Base-by-base conservation (phyloP, 2,888 invertebrate genomes). In the Drosophila setosimentum region DNA sequence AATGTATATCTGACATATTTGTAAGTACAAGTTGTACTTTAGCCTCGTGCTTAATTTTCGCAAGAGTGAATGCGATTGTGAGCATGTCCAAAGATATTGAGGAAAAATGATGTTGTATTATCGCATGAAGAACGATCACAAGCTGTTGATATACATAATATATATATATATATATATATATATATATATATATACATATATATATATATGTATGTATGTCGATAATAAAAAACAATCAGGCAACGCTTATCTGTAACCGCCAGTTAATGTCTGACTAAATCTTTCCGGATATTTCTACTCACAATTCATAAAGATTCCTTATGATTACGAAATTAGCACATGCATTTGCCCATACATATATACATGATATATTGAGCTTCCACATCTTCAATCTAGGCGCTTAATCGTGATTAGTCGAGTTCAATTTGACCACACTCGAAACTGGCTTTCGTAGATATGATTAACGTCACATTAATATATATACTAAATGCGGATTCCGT, bases 381-480 rank as follows among this genome's bases (percentile, higher is more conserved):
- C 33, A 32, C 54, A 55, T 54, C 33, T 68, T 33, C 21, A 30
- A 51, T 18, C 21, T 18, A 18, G 53, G 45, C 60, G 13, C 2
- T 60, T 73, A 73, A 83, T 74, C 87, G 67, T 67, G 74, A 57
- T 77, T 57, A 78, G 30, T 54, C 24, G 33, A 68, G 37, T 77
- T 62, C 73, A 59, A 67, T 86, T 88, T 67, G 57, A 60, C 59
- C 68, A 60, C 61, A 75, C 80, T 86, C 63, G 63, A 27, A 27
- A 18, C 1, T 6, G 5, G 30, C 45, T n/a, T 29, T 55, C 33
- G 3, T 10, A 29, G 51, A 72, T 78, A 64, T 74, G 87, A 83
- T 89, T 84, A 80, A 68, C 71, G 32, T 42, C 53, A 24, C 60
- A 80, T 76, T 80, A 68, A 64, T 62, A 76, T 79, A 61, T 55